Conservation (phyloP, 2,113 vertebrate genomes). For the Lycaon pictus region DNA sequence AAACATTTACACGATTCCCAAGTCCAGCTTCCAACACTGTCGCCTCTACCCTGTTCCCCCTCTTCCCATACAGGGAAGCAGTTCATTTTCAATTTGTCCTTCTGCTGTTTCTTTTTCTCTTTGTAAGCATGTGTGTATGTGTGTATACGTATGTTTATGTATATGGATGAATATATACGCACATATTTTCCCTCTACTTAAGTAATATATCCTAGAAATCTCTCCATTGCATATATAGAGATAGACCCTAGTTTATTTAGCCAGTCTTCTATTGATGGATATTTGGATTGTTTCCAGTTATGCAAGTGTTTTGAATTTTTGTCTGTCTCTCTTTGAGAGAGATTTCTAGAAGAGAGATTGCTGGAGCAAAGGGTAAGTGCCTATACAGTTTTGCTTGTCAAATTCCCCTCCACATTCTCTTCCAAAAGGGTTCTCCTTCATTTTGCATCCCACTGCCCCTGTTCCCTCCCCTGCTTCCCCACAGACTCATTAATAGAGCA, state of each 20-base stretch:
- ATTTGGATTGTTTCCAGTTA: neutral
- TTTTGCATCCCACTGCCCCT: neutral
- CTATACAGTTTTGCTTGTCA: neutral
- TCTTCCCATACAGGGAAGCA: neutral
- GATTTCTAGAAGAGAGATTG: neutral
- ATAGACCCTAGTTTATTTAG: neutral
- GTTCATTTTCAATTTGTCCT: neutral
- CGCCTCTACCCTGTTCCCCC: neutral
- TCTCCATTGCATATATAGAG: neutral
- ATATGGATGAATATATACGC: neutral
- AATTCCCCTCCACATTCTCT: neutral
- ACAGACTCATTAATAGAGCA: neutral
- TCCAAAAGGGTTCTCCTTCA: neutral
- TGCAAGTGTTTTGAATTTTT: neutral
- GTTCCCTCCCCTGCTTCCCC: neutral
- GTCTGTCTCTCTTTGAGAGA: neutral
- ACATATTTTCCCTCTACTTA: neutral
- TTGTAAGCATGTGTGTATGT: neutral
- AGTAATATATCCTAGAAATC: neutral
- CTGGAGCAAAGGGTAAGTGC: neutral
- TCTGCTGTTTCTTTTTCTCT: neutral
- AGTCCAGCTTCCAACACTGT: neutral
- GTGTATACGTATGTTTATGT: too few species aligned
- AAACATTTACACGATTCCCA: neutral
- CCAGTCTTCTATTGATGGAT: neutral